phyloP scores from a whole-genome alignment of 2,113 vertebrate species.

The Eupsittula cactorum region DNA sequence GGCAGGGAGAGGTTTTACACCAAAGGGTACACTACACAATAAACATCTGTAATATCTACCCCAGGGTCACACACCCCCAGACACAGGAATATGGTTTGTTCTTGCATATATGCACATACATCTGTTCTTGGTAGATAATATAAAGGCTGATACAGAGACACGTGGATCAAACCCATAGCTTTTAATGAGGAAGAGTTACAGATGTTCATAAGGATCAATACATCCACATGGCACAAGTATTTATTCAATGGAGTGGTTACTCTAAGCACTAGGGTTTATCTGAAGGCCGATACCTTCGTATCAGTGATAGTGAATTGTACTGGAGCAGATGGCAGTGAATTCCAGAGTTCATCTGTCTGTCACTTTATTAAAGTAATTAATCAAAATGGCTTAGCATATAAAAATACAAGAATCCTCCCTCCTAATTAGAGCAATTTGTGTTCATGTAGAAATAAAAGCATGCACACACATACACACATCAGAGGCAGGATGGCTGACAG shows the following conservation, averaged over 20 bases:
- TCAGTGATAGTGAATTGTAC: not conserved
- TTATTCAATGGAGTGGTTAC: not conserved
- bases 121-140: not conserved
- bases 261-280: not conserved
- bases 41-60: not conserved
- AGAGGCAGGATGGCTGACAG: not conserved
- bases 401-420: conserved; percentile 25
- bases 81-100: not conserved
- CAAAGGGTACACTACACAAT: not conserved
- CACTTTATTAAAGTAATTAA: conserved; percentile 26
- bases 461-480: not conserved
- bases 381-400: conserved; percentile 34
- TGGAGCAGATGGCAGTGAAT: not conserved
- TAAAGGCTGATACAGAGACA: conserved; percentile 3
- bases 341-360: not conserved
- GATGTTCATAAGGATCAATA: not conserved
- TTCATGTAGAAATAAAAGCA: conserved; percentile 22
- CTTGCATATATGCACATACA: not conserved
- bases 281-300: not conserved
- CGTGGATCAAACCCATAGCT: not conserved
- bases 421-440: not conserved
- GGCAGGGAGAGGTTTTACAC: not conserved
- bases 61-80: not conserved
- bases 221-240: not conserved
- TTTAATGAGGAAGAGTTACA: not conserved